Base-by-base conservation (phyloP, 1,140 invertebrate genomes). In the Drosophila setifemur region DNA sequence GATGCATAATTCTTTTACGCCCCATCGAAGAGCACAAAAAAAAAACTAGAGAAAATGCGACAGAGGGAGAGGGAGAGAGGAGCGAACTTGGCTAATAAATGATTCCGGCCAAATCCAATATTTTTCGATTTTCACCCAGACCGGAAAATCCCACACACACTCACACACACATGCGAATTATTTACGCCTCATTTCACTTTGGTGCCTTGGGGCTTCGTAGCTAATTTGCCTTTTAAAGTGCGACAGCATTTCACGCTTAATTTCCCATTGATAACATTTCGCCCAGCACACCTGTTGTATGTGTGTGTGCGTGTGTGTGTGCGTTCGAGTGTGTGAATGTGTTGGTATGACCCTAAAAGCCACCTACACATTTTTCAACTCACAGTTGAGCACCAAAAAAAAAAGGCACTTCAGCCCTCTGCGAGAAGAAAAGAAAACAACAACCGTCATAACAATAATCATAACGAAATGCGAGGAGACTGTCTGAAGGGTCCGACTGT, bases 161-260 rank as follows among this genome's bases (percentile, higher is more conserved):
- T 35, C 29, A 25, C n/a, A 12, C 19, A 29, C 28, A 42, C 60
- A 33, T 67, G 52, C 40, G 39, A 48, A 82, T 82, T 82, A 83
- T 76, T 83, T 67, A 76, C 77, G 78, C 39, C 57, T 77, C 77
- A 82, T 82, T 82, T 83, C 6, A 6, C 33, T 9, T 7, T 58
- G 50, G 60, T 37, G 45, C 42, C 49, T 53, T 45, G 12, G 42
- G 49, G 37, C 18, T 37, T 23, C 28, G 12, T 14, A 40, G 47
- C 75, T 63, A 69, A 78, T 79, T 79, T 76, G 77, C 66, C 50
- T 71, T 67, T 72, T 53, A 55, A 76, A 81, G 76, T 75, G 76
- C 69, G 72, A 74, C 73, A 73, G 73, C 61, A 83, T 82, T 82
- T 82, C 77, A 83, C 77, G 77, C 77, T 82, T 82, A 83, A 83